phyloP scores from a whole-genome alignment of 2,888 invertebrate species.

The Oscheius sp. region DNA sequence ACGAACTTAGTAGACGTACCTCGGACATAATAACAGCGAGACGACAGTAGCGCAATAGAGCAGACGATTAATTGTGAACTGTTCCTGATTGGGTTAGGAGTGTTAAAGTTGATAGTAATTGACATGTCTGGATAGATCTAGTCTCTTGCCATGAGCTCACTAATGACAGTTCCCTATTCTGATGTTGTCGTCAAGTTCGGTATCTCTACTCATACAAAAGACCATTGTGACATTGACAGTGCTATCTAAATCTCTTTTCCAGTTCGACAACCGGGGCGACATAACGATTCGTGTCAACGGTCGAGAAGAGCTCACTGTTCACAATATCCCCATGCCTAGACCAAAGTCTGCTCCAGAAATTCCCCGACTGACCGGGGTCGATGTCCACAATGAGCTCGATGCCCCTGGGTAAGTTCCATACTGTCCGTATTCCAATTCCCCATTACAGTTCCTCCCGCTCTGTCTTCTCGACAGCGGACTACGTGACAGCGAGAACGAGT shows the following conservation, averaged over 20 bases:
- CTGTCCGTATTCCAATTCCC: background rate
- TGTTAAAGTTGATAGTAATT: too few relatives aligned
- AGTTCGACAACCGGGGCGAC: slow-evolving; percentile 22
- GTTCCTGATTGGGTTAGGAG: too few relatives aligned
- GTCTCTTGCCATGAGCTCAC: too few relatives aligned
- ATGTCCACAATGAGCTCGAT: background rate
- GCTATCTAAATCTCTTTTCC: background rate
- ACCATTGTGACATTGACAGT: too few relatives aligned
- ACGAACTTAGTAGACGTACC: too few relatives aligned
- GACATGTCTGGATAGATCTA: too few relatives aligned
- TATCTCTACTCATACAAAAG: too few relatives aligned
- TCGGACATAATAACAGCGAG: too few relatives aligned
- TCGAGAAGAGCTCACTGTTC: slow-evolving; percentile 25
- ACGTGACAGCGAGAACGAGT: slow-evolving; percentile 30
- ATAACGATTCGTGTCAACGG: slow-evolving; percentile 34
- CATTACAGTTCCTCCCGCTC: slow-evolving; percentile 23
- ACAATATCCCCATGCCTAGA: slow-evolving; percentile 11
- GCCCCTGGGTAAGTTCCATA: slow-evolving; percentile 4
- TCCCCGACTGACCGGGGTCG: slow-evolving; percentile 20
- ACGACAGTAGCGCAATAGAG: too few relatives aligned
- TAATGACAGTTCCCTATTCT: too few relatives aligned
- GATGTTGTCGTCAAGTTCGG: too few relatives aligned
- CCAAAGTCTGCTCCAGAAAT: slow-evolving; percentile 14
- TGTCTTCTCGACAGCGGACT: slow-evolving; percentile 5
- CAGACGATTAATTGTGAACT: background rate